Conservation (phyloP, 1,140 invertebrate species). For the Uloborus diversus region DNA sequence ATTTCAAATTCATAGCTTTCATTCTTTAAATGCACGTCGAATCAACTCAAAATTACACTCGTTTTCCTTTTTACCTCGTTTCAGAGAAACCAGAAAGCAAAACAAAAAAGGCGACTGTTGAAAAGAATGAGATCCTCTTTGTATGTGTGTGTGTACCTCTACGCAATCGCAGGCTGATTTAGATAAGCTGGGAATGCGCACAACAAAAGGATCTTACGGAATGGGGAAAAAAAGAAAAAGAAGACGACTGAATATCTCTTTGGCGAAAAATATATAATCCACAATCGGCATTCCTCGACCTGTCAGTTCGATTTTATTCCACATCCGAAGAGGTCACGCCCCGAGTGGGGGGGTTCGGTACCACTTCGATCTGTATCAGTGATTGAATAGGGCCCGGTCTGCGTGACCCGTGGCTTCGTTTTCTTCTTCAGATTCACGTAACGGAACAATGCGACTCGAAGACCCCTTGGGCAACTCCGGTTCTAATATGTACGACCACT, state of each 20-base stretch:
- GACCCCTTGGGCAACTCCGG: constrained; percentile 47
- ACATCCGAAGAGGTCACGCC: constrained; percentile 35
- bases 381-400: constrained; percentile 35
- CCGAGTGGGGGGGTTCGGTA: constrained; percentile 1
- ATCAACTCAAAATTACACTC: too few species aligned
- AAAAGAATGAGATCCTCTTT: too few species aligned
- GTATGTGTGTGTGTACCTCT: too few species aligned
- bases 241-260: too few species aligned
- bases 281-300: constrained; percentile 53
- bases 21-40: too few species aligned
- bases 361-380: constrained; percentile 55
- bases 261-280: constrained; percentile 53
- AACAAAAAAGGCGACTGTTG: too few species aligned
- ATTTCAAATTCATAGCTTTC: too few species aligned
- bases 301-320: constrained; percentile 57
- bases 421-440: constrained; percentile 12
- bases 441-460: constrained; percentile 12
- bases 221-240: constrained; percentile 18
- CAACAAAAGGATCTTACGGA: constrained; percentile 10
- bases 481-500: constrained; percentile 46
- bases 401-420: constrained; percentile 1
- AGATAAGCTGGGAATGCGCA: constrained; percentile 28
- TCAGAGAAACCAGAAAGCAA: too few species aligned
- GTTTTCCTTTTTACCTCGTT: too few species aligned
- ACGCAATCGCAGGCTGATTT: too few species aligned